These are phyloP conservation scores for Stomatorhinus walkeri DNA, from an alignment of 2,797 vertebrate genomes.

Conservation along the genomic window DNA sequence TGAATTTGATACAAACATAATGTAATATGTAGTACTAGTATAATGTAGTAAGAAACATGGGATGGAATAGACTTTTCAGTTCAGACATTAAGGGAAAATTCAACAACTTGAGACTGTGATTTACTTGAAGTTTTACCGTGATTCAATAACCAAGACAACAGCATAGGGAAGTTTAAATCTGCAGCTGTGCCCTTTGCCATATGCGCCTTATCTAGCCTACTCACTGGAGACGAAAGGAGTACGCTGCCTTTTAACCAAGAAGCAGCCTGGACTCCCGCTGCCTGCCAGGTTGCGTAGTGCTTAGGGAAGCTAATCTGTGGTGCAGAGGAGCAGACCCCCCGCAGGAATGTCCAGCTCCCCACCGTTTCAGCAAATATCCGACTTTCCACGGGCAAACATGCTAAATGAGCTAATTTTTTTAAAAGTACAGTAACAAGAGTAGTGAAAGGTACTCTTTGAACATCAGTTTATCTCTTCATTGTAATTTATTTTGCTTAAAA, in stretches of 20 bases:
- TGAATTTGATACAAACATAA: not conserved
- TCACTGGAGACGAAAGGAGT: not conserved
- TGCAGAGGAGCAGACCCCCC: not conserved
- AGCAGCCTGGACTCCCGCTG: not conserved
- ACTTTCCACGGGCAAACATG: not conserved
- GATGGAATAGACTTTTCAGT: not conserved
- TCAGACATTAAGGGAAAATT: not conserved
- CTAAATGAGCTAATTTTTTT: not conserved
- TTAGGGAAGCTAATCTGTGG: not conserved
- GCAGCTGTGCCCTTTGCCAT: not conserved
- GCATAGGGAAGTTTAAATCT: not conserved
- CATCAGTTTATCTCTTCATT: not conserved
- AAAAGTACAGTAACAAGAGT: not conserved
- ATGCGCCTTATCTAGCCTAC: not conserved
- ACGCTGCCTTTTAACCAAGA: not conserved
- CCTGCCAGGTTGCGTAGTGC: not conserved
- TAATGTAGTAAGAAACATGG: not conserved
- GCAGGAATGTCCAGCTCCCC: not conserved
- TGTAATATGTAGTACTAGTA: not conserved
- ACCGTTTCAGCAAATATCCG: not conserved
- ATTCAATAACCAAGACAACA: not conserved
- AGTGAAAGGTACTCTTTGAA: not conserved
- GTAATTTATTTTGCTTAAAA: not conserved
- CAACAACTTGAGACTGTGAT: not conserved
- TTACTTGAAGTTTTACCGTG: not conserved